Evolutionary conservation across 37 sponge, comb jelly and placozoan species (phyloP), one percentile per base, ranked within the genome.

Genomic region (Halichondria panicea): DNA sequence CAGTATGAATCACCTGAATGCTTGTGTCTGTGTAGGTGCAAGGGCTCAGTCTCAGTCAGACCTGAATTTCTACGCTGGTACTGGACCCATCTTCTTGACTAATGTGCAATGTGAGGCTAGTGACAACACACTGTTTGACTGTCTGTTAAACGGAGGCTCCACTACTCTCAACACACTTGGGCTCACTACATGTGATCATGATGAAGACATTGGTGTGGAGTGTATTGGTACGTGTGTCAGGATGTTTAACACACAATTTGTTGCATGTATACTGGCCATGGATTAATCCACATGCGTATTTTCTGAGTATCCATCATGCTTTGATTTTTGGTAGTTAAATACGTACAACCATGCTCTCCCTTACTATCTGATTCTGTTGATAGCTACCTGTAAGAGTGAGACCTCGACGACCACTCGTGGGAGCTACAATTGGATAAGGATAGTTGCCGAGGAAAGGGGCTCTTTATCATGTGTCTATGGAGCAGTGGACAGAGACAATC

Each of bases 31-130:
- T 35, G 6, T 4, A 35, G 24, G 8, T 64, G 36, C 39, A 64
- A 39, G 65, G 18, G 65, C 65, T 28, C 38, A 4, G 4, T 64
- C 31, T 64, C 32, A 37, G 38, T 21, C 39, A 7, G 15, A 64
- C 33, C 36, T 70, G 70, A n/a, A n/a, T n/a, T 4, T 28, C 1
- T 3, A 18, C 2, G 4, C 22, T 1, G 46, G 22, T 18, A 43
- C 22, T 40, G 68, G 68, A 7, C 68, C 68, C n/a, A 68, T 68
- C n/a, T 68, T 72, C 38, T 13, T 72, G 43, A 55, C 37, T 56
- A 41, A 48, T 33, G 15, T 72, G 0, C 25, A 32, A 8, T 72
- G 73, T 55, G 3, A 1, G 6, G 34, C 19, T 35, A 33, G 3
- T 55, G 73, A 72, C 2, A 9, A 2, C 5, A 55, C 41, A 4